Conservation (phyloP, 2,113 vertebrate species). For the Gymnobelideus leadbeateri region DNA sequence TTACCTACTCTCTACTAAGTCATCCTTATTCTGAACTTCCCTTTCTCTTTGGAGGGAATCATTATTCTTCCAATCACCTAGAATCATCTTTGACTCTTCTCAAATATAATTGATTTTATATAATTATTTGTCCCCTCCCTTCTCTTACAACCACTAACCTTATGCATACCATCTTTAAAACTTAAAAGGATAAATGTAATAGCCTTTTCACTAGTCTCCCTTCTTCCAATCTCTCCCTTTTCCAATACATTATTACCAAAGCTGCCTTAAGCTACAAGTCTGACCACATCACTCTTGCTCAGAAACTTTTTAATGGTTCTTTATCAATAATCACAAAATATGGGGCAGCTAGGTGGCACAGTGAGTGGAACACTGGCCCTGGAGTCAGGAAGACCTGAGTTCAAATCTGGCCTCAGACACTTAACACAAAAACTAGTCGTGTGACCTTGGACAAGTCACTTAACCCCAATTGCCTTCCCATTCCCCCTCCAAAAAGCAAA, state of each 20-base stretch:
- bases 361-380: too few relatives aligned
- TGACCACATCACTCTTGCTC: not conserved
- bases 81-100: not conserved
- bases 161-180: not conserved
- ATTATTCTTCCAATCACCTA: not conserved
- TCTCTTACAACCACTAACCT: not conserved
- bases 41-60: not conserved
- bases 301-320: not conserved
- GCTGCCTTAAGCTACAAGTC: not conserved
- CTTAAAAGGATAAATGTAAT: not conserved
- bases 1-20: not conserved
- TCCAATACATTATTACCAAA: not conserved
- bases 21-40: not conserved
- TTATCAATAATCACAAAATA: not conserved
- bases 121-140: not conserved
- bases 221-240: not conserved
- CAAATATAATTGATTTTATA: not conserved
- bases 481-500: too few relatives aligned
- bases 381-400: too few relatives aligned
- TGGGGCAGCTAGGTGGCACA: too few relatives aligned
- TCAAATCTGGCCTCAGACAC: too few relatives aligned
- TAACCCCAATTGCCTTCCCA: too few relatives aligned
- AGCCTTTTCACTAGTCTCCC: not conserved
- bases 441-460: too few relatives aligned
- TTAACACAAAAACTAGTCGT: too few relatives aligned